Base-by-base conservation (phyloP, 2,888 invertebrate species). In the Caradrina kadenii region DNA sequence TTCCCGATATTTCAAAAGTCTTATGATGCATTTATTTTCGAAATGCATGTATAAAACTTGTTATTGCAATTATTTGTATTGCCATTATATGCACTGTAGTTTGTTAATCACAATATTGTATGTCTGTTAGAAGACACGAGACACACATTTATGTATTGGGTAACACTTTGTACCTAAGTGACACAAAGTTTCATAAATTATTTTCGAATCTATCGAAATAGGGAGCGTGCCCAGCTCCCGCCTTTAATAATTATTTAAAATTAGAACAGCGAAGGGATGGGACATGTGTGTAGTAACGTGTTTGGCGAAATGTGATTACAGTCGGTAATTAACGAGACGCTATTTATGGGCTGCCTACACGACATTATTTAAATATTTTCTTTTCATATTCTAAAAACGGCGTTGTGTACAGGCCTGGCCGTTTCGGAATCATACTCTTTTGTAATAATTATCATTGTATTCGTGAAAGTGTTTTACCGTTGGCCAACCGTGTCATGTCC, bases 291-390 rank as follows among this genome's bases (percentile, higher is more conserved):
- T 93, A 90, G 94, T 94, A 94, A 95, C 94, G 94, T 91, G 90
- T 95, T 94, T 96, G 95, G 95, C 95, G 95, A 96, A 96, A 95
- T 95, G 95, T 94, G 95, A 96, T 96, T 96, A 95, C 93, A 91
- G 91, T 92, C 90, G 81, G 93, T 94, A 94, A 96, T 95, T 96
- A 95, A 96, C 93, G 94, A 93, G 92, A 87, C 81, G 89, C 93
- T 96, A 95, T 96, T 94, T 95, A 92, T 91, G 90, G 91, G 72
- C 71, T 70, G 75, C 80, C 84, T 83, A 80, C 67, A 69, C 59
- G 80, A 82, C 82, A 84, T 77, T 80, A 84, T 84, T 83, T 73
- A 80, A 84, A 83, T 83, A 80, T 92, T 90, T 91, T 89, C 87
- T 87, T 90, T 91, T 89, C 86, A 87, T 90, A 89, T 90, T 91